A percentile compares a stretch with the other conserved stretches of the same genome.
Conservation (phyloP, 2,113 vertebrate species). For the Speoplatyrhinus poulsoni region DNA sequence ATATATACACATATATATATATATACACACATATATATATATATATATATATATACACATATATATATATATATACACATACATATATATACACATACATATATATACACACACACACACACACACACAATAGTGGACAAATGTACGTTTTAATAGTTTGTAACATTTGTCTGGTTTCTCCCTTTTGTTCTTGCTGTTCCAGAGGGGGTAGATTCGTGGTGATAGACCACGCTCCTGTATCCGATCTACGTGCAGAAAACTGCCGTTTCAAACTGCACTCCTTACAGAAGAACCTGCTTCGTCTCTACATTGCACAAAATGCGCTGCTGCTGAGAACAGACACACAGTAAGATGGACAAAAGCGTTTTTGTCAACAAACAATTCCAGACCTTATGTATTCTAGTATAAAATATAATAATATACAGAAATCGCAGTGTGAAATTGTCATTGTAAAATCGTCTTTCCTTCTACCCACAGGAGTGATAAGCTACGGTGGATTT, state of each 20-base stretch:
- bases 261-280: conserved; percentile 91
- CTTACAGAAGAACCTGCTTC: conserved; percentile 90
- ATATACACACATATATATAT: too few species aligned
- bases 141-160: background rate
- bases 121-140: too few species aligned
- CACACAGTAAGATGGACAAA: conserved; percentile 82
- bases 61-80: too few species aligned
- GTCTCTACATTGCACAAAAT: conserved; percentile 78
- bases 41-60: too few species aligned
- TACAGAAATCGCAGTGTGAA: background rate
- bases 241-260: conserved; percentile 86
- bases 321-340: conserved; percentile 87
- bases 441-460: background rate
- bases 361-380: background rate
- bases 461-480: conserved; percentile 74
- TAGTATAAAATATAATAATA: background rate
- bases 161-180: background rate
- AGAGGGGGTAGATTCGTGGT: conserved; percentile 89
- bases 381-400: too few species aligned
- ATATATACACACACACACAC: too few species aligned
- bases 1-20: too few species aligned
- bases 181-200: background rate
- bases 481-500: conserved; percentile 96
- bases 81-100: too few species aligned
- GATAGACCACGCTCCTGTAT: conserved; percentile 87